A percentile compares a stretch with the other conserved stretches of the same genome.
These are phyloP conservation scores for Norana najaformis DNA, from an alignment of 2,888 invertebrate species.

Conservation along the genomic window DNA sequence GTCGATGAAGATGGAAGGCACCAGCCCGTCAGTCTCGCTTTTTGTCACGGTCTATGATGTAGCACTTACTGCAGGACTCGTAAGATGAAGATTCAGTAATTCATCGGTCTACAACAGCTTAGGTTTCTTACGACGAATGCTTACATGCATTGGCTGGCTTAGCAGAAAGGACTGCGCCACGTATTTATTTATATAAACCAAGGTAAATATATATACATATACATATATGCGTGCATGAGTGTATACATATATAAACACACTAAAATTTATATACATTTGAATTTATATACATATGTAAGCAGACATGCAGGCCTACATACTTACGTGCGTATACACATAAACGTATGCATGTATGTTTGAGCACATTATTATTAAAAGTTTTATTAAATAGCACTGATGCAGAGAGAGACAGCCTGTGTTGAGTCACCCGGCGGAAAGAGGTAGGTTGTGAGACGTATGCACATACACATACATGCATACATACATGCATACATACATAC, in stretches of 20 bases:
- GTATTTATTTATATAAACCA: too few species aligned
- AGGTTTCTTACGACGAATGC: not conserved
- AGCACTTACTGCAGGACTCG: not conserved
- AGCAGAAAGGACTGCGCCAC: not conserved
- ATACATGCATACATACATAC: not conserved
- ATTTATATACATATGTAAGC: too few species aligned
- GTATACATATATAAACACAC: too few species aligned
- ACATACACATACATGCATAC: not conserved
- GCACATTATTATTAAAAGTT: not conserved
- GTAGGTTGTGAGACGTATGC: not conserved
- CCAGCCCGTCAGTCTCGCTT: not conserved
- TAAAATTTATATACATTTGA: too few species aligned
- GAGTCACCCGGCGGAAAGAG: not conserved
- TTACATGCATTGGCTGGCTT: not conserved
- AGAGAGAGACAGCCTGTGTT: not conserved
- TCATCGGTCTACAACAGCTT: not conserved
- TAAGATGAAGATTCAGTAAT: not conserved
- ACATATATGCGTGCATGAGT: too few species aligned
- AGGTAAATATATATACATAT: too few species aligned
- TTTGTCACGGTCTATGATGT: slow-evolving; percentile 13
- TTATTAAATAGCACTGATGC: not conserved
- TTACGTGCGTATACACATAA: too few species aligned
- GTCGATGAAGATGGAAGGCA: not conserved
- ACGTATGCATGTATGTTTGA: too few species aligned
- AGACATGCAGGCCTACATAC: too few species aligned